Percentiles rank a stretch among this genome's conserved stretches.
Conservation (phyloP, 2,888 invertebrate genomes). For the Malthinus seriepunctatus region DNA sequence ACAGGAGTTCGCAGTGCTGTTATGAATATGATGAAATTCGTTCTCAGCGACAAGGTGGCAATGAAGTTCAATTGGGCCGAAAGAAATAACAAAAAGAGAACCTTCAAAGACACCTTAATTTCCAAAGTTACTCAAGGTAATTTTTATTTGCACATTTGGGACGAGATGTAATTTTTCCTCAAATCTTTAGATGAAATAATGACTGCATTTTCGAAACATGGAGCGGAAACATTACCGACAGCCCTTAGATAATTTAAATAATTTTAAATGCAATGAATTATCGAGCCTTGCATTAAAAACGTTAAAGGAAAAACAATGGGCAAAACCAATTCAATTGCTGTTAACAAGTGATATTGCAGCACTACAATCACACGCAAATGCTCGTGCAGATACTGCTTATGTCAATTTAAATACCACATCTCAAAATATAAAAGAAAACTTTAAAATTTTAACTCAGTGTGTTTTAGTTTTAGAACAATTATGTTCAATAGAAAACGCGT, state of each 20-base stretch:
- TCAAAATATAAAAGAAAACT: conserved; percentile 13
- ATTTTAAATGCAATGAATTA: conserved; percentile 29
- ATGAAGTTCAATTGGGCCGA: background rate
- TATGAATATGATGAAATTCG: too few relatives aligned
- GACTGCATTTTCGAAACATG: too few relatives aligned
- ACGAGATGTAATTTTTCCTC: too few relatives aligned
- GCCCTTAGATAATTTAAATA: too few relatives aligned
- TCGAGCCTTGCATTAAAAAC: conserved; percentile 27
- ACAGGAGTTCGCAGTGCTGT: background rate
- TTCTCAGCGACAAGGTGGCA: background rate
- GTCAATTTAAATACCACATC: conserved; percentile 12
- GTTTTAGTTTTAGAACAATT: background rate
- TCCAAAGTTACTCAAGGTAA: background rate
- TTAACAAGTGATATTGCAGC: conserved; percentile 16
- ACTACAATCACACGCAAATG: conserved; percentile 22
- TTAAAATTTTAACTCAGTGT: conserved; percentile 32
- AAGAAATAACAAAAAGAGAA: background rate
- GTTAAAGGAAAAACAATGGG: conserved; percentile 24
- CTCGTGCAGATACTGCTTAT: conserved; percentile 20
- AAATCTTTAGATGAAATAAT: too few relatives aligned
- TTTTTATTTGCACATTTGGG: too few relatives aligned
- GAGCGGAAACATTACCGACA: too few relatives aligned
- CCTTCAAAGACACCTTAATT: background rate
- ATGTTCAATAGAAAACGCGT: conserved; percentile 11
- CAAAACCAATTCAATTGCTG: conserved; percentile 15